These are phyloP conservation scores for Sclerurus mexicanus DNA, from an alignment of 2,113 vertebrate species.

Conservation along the genomic window DNA sequence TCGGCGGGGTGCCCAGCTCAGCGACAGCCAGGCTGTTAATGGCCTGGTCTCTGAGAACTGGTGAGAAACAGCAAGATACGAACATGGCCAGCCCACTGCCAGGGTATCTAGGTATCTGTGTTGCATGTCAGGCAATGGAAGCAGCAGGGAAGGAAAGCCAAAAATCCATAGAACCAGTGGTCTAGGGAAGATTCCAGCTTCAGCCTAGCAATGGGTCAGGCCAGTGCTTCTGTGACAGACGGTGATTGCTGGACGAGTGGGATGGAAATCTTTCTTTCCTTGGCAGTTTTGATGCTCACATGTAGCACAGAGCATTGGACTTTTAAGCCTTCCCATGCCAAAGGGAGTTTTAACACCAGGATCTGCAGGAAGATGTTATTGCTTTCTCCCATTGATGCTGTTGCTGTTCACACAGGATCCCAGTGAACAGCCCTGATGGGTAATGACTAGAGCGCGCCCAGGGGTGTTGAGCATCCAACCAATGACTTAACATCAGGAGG, in stretches of 20 bases:
- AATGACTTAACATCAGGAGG: not conserved
- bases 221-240: not conserved
- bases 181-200: not conserved
- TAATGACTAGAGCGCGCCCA: not conserved
- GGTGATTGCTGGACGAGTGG: not conserved
- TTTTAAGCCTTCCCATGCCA: not conserved
- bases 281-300: not conserved
- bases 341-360: not conserved
- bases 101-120: too few relatives aligned
- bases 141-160: not conserved
- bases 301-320: too few relatives aligned
- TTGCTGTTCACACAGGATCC: not conserved
- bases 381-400: not conserved
- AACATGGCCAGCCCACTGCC: not conserved
- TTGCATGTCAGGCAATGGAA: not conserved
- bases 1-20: not conserved
- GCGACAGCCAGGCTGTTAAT: not conserved
- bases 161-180: accelerated
- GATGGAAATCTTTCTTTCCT: not conserved
- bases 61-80: not conserved
- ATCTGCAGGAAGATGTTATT: not conserved
- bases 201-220: accelerated
- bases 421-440: too few relatives aligned
- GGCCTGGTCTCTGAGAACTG: not conserved
- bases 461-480: not conserved